Base-by-base conservation (phyloP, 2,113 vertebrate genomes). In the Triplophysa rosa region DNA sequence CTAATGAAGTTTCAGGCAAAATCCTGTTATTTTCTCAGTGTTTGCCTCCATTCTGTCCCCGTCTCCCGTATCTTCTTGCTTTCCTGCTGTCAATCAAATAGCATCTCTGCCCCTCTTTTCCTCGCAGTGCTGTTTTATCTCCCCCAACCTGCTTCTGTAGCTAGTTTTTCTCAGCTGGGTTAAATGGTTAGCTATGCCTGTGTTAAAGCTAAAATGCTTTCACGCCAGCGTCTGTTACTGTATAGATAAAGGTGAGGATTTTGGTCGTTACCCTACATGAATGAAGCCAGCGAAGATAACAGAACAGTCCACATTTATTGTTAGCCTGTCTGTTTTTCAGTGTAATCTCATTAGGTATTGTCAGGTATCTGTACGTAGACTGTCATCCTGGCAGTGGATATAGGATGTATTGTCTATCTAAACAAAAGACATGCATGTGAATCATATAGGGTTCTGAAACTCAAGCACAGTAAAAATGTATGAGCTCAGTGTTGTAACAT, bases 1-100 rank as follows among this genome's bases (percentile, higher is more conserved):
- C 47, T 80, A 80, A 80, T 77, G 70, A 80, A 79, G 77, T 83
- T 85, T 2, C 45, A 83, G 71, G 83, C 84, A 85, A 73, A 80
- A 70, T 84, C 63, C 63, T 82, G 72, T 73, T 52, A 11, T 52
- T 47, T 77, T 79, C 45, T 45, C 62, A 52, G 16, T 76, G 42
- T 8, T 16, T 33, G 2, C 49, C 26, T 49, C 58, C 42, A 21
- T 49, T 76, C 70, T 40, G 16, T 16, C 1, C 10, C 33, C 21
- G 58, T 47, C 24, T 29, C 17, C 19, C 24, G 17, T 80, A 11
- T 72, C 49, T 80, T 66, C 58, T 64, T 24, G 23, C 29, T 65
- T 33, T 42, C 9, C 37, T 37, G 59, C 59, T 49, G 68, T 80
- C 67, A 80, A 64, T 80, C 78, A 71, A 42, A 54, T 19, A 80